Evolutionary conservation across 2,888 invertebrate species (phyloP), one percentile per base, ranked within the genome.

Genomic region (Leistus spinibarbis): DNA sequence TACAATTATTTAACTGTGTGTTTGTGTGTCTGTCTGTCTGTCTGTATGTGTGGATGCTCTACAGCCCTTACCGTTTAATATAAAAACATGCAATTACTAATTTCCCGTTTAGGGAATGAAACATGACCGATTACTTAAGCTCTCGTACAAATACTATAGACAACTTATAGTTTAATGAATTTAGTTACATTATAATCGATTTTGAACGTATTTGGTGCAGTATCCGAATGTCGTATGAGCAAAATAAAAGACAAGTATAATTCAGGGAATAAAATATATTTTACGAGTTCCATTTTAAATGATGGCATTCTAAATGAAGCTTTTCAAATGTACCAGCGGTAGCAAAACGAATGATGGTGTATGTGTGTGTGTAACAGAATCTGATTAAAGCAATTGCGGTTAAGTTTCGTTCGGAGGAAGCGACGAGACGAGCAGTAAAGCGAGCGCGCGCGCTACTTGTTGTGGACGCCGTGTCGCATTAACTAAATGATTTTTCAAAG

Each of bases 401-500:
- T 53, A 54, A 69, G 9, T 27, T 40, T 40, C 40, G 13, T 1
- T 70, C 60, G 53, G 19, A 62, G 53, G 16, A 70, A 17, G 57
- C 57, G 1, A 19, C 20, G 57, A 9, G 57, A 17, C 5, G 57
- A 17, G 57, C 13, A 9, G 57, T 20, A 57, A 9, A 2, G 57
- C 57, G 57, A 19, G 7, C 70, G 70, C 63, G 54, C 24, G 13
- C 13, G 40, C 40, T 40, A 40, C 40, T 40, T 40, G 40, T 40
- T 40, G 40, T 40, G 40, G 40, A 40, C 40, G 40, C 40, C 40
- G 13, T 4, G 40, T 40, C 62, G 63, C 70, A 70, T 70, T 70
- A 70, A 63, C 70, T 70, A 70, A 70, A 70, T 70, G 70, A 70
- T 70, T 70, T 70, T 53, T 63, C 54, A 70, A 60, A 70, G 70